Base-by-base conservation (phyloP, 2,888 invertebrate species). In the Cancer borealis region DNA sequence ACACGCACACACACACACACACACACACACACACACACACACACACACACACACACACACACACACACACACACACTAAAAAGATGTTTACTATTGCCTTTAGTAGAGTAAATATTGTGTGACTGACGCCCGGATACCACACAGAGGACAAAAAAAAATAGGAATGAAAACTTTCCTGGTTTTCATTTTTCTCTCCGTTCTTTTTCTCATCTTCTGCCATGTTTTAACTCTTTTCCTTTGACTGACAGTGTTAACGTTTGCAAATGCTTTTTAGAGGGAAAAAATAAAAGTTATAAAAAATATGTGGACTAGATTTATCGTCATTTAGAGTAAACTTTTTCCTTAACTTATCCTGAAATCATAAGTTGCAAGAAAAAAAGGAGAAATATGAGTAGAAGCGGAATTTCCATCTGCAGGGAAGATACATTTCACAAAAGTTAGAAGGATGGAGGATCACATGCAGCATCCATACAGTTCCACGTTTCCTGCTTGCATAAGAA, bases 11-110 rank as follows among this genome's bases (percentile, higher is more conserved):
- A 54, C 49, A 49, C 49, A 49, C 49, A 49, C 1, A 49, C 49
- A 49, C 49, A 49, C 49, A 0, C 49, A 66, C 60, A 66, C 60
- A 3, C 60, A 66, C 60, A n/a, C 66, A 66, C 66, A 66, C 66
- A 66, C 66, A 66, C 66, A 66, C 66, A 66, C 66, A 66, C n/a
- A 66, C 66, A 66, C 66, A 66, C 66, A 66, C 66, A 66, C 66
- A 66, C 66, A n/a, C 66, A 66, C 66, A 66, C 66, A n/a, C 66
- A 66, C n/a, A 66, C n/a, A n/a, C 66, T n/a, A 4, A 66, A n/a
- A n/a, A 66, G 66, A 66, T 21, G 66, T 66, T 66, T n/a, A 66
- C 66, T 3, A 66, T 66, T 66, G 66, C 66, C 66, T n/a, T 66
- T 66, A n/a, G 66, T 66, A n/a, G n/a, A 66, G 66, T n/a, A 66